Evolutionary conservation across 1,140 invertebrate species (phyloP).

Genomic region (Heliconius hermathena): DNA sequence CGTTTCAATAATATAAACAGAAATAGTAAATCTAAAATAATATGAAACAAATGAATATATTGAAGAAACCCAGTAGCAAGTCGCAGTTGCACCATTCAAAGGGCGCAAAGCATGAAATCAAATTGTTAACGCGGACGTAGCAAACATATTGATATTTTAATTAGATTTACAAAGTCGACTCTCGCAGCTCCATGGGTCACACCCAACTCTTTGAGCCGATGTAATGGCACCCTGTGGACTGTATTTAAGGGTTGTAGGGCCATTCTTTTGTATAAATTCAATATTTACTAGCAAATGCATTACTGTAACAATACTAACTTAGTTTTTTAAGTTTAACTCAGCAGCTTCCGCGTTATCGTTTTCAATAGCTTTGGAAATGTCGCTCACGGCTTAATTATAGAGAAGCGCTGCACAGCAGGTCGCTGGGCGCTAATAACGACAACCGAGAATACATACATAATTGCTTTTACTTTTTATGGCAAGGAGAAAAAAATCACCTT

Average conservation of each 20-base stretch:
- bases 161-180: constrained; percentile 80
- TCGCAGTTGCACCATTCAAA: constrained; percentile 36
- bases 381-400: constrained; percentile 77
- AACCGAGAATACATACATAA: constrained; percentile 62
- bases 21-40: not conserved
- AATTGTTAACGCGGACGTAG: constrained; percentile 75
- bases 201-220: constrained; percentile 78
- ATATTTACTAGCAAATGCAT: constrained; percentile 81
- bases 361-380: constrained; percentile 76
- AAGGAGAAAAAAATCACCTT: constrained; percentile 26
- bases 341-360: constrained; percentile 80
- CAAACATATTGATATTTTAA: constrained; percentile 81
- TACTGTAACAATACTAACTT: constrained; percentile 78
- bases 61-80: constrained; percentile 16
- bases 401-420: constrained; percentile 72
- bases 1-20: not conserved
- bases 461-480: constrained; percentile 60
- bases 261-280: constrained; percentile 74
- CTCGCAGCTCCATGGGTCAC: constrained; percentile 64
- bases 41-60: constrained; percentile 26
- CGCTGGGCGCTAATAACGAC: constrained; percentile 56
- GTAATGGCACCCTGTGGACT: constrained; percentile 79
- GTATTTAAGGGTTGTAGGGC: constrained; percentile 75
- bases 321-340: constrained; percentile 77
- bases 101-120: constrained; percentile 77